phyloP scores from a whole-genome alignment of 1,140 invertebrate species.

The Hycleus cichorii region DNA sequence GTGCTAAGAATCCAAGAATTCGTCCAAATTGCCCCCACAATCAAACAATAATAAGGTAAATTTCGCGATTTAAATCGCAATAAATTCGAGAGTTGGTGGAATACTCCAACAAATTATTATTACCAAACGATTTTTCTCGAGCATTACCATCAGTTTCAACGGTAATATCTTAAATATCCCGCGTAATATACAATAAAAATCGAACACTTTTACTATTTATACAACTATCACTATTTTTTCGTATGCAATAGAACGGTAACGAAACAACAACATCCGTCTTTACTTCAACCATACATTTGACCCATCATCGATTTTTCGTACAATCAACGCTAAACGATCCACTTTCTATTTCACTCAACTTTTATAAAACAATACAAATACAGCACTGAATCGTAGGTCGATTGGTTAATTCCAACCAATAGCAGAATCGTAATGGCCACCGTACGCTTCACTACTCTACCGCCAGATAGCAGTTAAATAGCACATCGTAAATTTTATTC shows the following conservation, averaged over 20 bases:
- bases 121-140: neutral
- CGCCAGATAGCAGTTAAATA: conserved; percentile 43
- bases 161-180: conserved; percentile 35
- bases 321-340: conserved; percentile 20
- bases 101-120: neutral
- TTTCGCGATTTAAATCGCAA: too few relatives aligned
- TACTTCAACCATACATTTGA: conserved; percentile 26
- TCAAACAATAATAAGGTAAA: too few relatives aligned
- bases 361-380: neutral
- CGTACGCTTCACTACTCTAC: conserved; percentile 41
- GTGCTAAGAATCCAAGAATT: neutral
- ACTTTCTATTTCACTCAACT: conserved; percentile 20
- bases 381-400: conserved; percentile 1
- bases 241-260: conserved; percentile 21
- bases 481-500: conserved; percentile 42
- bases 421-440: conserved; percentile 41
- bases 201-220: conserved; percentile 22
- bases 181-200: conserved; percentile 30
- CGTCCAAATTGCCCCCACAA: neutral
- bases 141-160: too few relatives aligned
- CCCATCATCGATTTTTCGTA: conserved; percentile 26
- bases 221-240: conserved; percentile 19
- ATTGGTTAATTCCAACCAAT: conserved; percentile 33
- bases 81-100: too few relatives aligned
- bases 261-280: conserved; percentile 25